Base-by-base conservation (phyloP, 2,888 invertebrate genomes). In the Camptogramma bilineatum region DNA sequence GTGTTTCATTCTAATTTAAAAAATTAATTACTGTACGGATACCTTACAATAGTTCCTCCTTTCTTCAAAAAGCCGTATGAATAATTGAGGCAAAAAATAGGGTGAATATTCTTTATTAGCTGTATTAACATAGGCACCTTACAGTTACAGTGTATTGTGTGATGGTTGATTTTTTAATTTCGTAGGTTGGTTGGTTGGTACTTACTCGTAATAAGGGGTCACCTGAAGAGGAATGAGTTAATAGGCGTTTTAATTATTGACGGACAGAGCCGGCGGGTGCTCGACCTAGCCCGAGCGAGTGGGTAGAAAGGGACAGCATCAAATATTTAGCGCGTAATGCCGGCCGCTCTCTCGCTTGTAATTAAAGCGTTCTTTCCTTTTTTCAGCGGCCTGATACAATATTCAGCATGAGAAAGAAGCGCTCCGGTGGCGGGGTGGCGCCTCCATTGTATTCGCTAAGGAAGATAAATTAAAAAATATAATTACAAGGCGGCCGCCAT, bases 391-490 rank as follows among this genome's bases (percentile, higher is more conserved):
- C 92, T 91, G 91, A 93, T 92, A 92, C 93, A 92, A 92, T 93
- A 93, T 92, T 92, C 93, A 92, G 92, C 90, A 91, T 90, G 90
- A 91, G 92, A 91, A 92, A 91, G 92, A 91, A 91, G 91, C 91
- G 90, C 86, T 90, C 81, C 87, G 88, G 91, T 89, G 90, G 91
- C 90, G 85, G 91, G 93, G 93, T 90, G 93, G 93, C 91, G 91
- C 93, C 93, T 91, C 92, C 92, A 93, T 93, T 93, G 93, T 93
- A 91, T 90, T 92, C 94, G 93, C 94, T 94, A 94, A 94, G 94
- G 94, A 94, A 94, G 94, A 95, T 95, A 94, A 95, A 95, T 95
- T 94, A 94, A 94, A 95, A 95, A 94, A 94, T 94, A 94, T 94
- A 94, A 94, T 95, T 95, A 94, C 94, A 94, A 93, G 93, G 94